A percentile compares a stretch with the other conserved stretches of the same genome.
Conservation (phyloP, 2,888 invertebrate species). For the Actias luna region DNA sequence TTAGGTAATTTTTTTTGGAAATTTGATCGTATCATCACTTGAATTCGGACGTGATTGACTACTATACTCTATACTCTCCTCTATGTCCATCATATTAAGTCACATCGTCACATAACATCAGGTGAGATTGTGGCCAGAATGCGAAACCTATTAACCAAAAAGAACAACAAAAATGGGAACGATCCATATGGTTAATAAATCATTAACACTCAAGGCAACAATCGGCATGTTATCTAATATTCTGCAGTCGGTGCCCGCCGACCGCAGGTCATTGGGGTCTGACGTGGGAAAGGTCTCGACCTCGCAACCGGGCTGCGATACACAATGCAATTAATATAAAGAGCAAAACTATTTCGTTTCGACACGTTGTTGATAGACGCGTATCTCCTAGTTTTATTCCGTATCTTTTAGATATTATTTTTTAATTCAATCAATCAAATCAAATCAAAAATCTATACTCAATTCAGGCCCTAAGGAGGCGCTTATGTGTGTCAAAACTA, state of each 20-base stretch:
- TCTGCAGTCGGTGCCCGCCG: slow-evolving; percentile 6
- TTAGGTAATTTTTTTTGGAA: no score
- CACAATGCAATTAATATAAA: slow-evolving; percentile 11
- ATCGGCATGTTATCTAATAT: slow-evolving; percentile 7
- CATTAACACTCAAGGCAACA: background rate
- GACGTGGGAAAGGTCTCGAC: slow-evolving; percentile 29
- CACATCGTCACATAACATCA: background rate
- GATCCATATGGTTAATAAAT: background rate
- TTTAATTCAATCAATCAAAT: no score
- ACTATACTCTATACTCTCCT: no score
- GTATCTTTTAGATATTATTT: no score
- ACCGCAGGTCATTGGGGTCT: slow-evolving; percentile 14
- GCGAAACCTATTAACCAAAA: no score
- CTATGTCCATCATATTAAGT: no score
- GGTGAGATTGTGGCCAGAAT: background rate
- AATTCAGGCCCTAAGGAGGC: no score
- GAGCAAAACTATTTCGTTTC: slow-evolving; percentile 6
- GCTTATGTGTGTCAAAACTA: no score
- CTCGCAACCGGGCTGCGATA: slow-evolving; percentile 21
- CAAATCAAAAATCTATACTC: no score
- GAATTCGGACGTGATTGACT: no score
- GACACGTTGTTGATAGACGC: background rate
- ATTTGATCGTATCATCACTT: no score
- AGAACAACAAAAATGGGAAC: background rate
- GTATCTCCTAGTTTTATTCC: no score